These are phyloP conservation scores for Lycocerus yunnanus DNA, from an alignment of 2,888 invertebrate genomes.

Conservation along the genomic window DNA sequence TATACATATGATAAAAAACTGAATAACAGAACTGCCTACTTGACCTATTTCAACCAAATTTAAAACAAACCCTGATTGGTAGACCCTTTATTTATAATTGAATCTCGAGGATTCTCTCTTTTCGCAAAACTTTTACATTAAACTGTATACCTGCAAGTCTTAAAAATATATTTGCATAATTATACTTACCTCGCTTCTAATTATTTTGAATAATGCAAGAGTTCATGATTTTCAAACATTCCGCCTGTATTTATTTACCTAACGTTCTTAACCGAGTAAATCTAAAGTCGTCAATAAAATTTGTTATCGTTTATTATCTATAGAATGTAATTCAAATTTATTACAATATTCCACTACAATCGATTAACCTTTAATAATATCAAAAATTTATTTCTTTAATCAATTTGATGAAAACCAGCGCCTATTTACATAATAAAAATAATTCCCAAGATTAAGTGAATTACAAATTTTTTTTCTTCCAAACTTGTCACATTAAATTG, in stretches of 20 bases:
- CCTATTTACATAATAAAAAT: neutral
- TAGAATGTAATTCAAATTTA: neutral
- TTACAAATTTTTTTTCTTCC: neutral
- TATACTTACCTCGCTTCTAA: neutral
- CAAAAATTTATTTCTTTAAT: neutral
- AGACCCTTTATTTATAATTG: neutral
- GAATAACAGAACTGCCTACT: too few relatives aligned
- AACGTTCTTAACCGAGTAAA: neutral
- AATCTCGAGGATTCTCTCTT: neutral
- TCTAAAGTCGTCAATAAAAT: neutral
- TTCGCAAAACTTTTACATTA: neutral
- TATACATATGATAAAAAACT: too few relatives aligned
- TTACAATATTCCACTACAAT: neutral
- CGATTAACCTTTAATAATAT: neutral
- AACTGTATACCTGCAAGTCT: neutral
- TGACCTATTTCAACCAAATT: too few relatives aligned
- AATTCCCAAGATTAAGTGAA: neutral
- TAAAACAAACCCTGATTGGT: too few relatives aligned
- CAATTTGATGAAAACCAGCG: neutral
- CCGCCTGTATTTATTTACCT: neutral
- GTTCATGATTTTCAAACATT: neutral
- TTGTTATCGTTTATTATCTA: neutral
- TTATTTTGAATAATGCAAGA: neutral
- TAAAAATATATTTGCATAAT: neutral
- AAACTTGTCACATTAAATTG: slow-evolving; percentile 8